phyloP scores from a whole-genome alignment of 2,888 invertebrate species.

The Fissipunctia ypsillon region DNA sequence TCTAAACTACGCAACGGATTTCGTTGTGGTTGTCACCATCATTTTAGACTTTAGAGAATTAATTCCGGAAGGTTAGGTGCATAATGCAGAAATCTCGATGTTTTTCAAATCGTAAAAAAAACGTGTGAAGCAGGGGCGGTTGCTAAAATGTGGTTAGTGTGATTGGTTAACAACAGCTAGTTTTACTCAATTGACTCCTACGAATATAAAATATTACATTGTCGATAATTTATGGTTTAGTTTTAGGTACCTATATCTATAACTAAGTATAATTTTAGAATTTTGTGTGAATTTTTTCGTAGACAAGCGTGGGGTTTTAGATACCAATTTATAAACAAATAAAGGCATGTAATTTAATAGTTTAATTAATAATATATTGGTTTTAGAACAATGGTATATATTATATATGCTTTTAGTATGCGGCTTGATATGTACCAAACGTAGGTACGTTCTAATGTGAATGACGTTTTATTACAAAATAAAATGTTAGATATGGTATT shows the following conservation, averaged over 20 bases:
- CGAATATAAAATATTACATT: background rate
- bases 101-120: background rate
- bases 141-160: background rate
- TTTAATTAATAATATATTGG: background rate
- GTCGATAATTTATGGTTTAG: slow-evolving; percentile 22
- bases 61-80: background rate
- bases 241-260: background rate
- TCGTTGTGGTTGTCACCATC: background rate
- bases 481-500: slow-evolving; percentile 1
- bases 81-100: background rate
- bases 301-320: background rate
- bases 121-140: background rate
- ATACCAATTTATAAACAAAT: slow-evolving; percentile 12
- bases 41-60: background rate
- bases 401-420: background rate
- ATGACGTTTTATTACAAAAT: slow-evolving; percentile 4
- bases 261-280: slow-evolving; percentile 7
- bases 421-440: background rate
- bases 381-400: slow-evolving; percentile 3
- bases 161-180: slow-evolving; percentile 2
- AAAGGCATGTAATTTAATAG: background rate
- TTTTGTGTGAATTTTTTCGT: slow-evolving; percentile 22
- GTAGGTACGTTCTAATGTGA: background rate
- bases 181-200: slow-evolving; percentile 25
- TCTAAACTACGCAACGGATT: background rate